Evolutionary conservation across 2,888 invertebrate genomes (phyloP).

Genomic region (Aphrophora alni): DNA sequence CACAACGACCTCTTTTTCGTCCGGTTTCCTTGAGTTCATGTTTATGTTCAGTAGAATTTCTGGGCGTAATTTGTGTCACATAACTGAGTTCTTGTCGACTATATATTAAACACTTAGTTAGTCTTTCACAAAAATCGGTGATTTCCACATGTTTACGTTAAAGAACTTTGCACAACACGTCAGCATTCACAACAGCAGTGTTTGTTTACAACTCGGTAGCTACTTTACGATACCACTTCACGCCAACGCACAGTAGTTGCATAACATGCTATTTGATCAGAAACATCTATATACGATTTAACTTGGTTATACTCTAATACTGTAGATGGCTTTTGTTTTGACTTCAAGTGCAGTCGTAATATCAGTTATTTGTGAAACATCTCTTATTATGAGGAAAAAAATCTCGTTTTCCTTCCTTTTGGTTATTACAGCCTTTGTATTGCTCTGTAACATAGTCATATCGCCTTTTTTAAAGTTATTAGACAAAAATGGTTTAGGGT

Average conservation of each 20-base stretch:
- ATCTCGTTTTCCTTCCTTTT: too few species aligned
- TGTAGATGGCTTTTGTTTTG: slow-evolving; percentile 2
- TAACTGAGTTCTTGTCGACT: too few species aligned
- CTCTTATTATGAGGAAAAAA: neutral
- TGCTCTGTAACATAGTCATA: neutral
- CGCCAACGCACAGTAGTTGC: neutral
- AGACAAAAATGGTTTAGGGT: neutral
- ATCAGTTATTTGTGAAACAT: neutral
- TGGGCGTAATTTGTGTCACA: too few species aligned
- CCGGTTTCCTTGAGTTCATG: too few species aligned
- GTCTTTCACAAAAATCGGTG: too few species aligned
- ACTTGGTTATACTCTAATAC: neutral
- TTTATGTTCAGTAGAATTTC: too few species aligned
- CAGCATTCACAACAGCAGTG: slow-evolving; percentile 18
- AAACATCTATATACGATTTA: slow-evolving; percentile 19
- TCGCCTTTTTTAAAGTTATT: slow-evolving; percentile 16
- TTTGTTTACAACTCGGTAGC: slow-evolving; percentile 4
- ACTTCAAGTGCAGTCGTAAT: neutral
- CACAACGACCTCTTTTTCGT: too few species aligned
- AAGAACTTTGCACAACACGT: neutral
- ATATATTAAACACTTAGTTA: too few species aligned
- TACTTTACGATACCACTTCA: slow-evolving; percentile 23
- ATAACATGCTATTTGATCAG: slow-evolving; percentile 21
- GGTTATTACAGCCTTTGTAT: neutral
- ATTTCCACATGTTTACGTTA: too few species aligned